Evolutionary conservation across 2,113 vertebrate genomes (phyloP).

Genomic region (Anhinga rufa): DNA sequence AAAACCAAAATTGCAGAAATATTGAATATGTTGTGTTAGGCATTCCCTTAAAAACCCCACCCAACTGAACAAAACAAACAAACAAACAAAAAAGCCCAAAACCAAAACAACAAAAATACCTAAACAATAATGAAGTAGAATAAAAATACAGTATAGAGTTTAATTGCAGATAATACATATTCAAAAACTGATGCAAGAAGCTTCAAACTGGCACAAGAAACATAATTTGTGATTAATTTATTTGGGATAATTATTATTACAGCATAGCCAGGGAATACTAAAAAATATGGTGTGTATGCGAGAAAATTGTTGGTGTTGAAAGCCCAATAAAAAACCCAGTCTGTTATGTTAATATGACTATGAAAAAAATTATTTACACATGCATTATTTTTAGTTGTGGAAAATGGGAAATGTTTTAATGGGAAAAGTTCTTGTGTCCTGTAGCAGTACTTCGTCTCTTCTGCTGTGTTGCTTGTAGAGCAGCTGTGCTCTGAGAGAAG

Average conservation of each 20-base stretch:
- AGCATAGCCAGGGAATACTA: background rate
- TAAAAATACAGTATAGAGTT: background rate
- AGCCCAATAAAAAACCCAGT: background rate
- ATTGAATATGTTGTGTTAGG: background rate
- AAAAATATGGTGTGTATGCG: background rate
- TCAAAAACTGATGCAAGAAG: background rate
- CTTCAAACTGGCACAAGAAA: background rate
- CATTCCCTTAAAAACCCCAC: background rate
- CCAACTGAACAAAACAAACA: too few species aligned
- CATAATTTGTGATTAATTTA: background rate
- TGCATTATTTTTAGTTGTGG: background rate
- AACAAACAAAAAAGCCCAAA: too few species aligned
- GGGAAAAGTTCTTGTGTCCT: background rate
- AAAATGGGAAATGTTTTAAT: background rate
- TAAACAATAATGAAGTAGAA: background rate
- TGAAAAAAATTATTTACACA: background rate
- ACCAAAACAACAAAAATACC: background rate
- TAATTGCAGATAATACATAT: background rate
- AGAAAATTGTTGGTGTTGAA: background rate
- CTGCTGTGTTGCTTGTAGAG: background rate
- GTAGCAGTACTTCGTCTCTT: background rate
- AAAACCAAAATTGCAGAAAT: background rate
- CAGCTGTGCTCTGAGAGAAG: background rate
- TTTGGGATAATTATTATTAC: background rate
- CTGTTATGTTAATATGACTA: background rate